These are phyloP conservation scores for Meganola albula DNA, from an alignment of 2,888 invertebrate species.

Conservation along the genomic window DNA sequence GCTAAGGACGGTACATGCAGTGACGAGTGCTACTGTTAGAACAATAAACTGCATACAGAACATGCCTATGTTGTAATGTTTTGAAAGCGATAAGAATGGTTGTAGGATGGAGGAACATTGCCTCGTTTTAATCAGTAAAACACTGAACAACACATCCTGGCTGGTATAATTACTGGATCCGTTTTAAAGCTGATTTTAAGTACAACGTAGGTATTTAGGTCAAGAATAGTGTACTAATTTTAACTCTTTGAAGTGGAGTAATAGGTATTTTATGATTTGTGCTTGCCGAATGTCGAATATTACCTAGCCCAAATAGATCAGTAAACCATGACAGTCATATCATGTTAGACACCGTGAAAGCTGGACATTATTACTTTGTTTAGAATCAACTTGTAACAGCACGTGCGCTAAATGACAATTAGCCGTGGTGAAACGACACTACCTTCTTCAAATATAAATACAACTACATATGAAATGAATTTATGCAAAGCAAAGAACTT, in stretches of 20 bases:
- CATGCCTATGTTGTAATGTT: constrained; percentile 6
- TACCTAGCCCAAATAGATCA: constrained; percentile 41
- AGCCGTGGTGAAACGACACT: constrained; percentile 60
- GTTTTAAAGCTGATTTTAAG: too few species aligned
- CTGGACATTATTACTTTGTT: constrained; percentile 63
- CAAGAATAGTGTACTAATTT: too few species aligned
- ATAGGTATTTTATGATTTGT: too few species aligned
- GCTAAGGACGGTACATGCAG: constrained; percentile 27
- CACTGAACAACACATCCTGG: constrained; percentile 5
- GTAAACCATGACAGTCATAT: constrained; percentile 64
- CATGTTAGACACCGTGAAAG: constrained; percentile 65
- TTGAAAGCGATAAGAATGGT: constrained; percentile 20
- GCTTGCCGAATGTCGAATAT: constrained; percentile 31
- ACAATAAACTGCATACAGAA: background rate
- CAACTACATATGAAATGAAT: constrained; percentile 12
- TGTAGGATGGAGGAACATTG: constrained; percentile 16
- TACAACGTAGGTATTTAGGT: too few species aligned
- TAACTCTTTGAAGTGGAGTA: too few species aligned
- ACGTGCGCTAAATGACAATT: constrained; percentile 69
- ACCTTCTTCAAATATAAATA: constrained; percentile 38
- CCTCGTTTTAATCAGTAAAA: constrained; percentile 17
- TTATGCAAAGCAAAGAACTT: constrained; percentile 27
- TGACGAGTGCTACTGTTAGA: constrained; percentile 4
- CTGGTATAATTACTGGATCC: too few species aligned
- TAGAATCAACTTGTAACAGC: constrained; percentile 45